These are phyloP conservation scores for Anguilla megastoma DNA, from an alignment of 2,797 vertebrate genomes.

Conservation along the genomic window DNA sequence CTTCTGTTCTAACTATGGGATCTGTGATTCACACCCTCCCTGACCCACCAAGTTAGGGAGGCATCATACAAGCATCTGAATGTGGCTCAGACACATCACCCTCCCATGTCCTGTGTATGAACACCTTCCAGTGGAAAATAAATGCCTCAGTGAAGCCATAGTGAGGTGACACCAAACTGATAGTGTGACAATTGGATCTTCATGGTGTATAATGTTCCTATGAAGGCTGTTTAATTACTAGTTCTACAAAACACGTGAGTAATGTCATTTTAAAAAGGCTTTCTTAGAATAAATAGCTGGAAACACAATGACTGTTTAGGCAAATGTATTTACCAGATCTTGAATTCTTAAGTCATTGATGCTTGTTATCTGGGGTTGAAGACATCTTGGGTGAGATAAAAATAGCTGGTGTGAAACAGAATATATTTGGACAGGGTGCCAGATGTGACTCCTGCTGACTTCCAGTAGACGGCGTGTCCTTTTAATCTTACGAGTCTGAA, in stretches of 20 bases:
- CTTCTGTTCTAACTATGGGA: too few relatives aligned
- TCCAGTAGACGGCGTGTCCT: not conserved
- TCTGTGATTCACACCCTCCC: too few relatives aligned
- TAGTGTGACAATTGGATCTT: not conserved
- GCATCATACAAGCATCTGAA: not conserved
- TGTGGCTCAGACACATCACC: not conserved
- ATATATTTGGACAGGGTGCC: not conserved
- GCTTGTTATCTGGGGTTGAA: not conserved
- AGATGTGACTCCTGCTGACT: not conserved
- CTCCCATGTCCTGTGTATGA: not conserved
- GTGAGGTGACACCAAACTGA: not conserved
- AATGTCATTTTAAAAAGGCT: not conserved
- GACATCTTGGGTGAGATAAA: conserved; percentile 10
- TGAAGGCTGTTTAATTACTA: not conserved
- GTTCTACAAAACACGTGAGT: not conserved
- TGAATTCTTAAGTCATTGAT: not conserved
- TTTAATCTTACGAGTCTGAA: not conserved
- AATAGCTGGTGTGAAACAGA: conserved; percentile 14
- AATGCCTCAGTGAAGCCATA: not conserved
- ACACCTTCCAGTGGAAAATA: not conserved
- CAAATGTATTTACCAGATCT: not conserved
- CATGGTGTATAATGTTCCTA: not conserved
- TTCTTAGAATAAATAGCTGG: not conserved
- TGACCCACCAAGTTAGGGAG: not conserved
- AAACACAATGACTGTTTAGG: not conserved